A percentile compares a stretch with the other conserved stretches of the same genome.
Conservation (phyloP, 2,888 invertebrate species). For the Metallyticus violacea region DNA sequence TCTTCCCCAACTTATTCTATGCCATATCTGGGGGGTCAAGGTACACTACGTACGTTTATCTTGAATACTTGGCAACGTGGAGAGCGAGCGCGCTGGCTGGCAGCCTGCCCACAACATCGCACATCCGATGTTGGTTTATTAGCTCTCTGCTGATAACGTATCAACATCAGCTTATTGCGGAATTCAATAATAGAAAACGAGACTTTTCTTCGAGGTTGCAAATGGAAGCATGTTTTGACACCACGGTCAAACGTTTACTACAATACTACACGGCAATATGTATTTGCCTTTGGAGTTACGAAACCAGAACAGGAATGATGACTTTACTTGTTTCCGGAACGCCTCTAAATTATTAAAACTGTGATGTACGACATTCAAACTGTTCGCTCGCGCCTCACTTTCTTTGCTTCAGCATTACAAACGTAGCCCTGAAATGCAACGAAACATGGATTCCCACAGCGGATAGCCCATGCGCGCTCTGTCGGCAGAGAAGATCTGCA, state of each 20-base stretch:
- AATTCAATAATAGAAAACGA: not conserved
- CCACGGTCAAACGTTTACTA: too few species aligned
- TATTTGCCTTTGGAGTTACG: too few species aligned
- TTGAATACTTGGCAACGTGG: not conserved
- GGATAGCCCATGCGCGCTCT: not conserved
- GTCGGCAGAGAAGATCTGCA: too few species aligned
- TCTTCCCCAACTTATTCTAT: not conserved
- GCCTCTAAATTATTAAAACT: not conserved
- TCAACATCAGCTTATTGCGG: not conserved
- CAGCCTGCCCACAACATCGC: not conserved
- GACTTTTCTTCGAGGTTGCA: not conserved
- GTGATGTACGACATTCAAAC: not conserved
- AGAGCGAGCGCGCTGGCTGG: not conserved
- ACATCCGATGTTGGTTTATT: not conserved
- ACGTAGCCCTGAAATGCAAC: not conserved
- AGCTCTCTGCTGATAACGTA: not conserved
- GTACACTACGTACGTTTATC: not conserved
- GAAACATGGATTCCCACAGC: not conserved
- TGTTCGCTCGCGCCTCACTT: too few species aligned
- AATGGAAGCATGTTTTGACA: not conserved
- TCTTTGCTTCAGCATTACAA: too few species aligned
- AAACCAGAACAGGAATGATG: too few species aligned
- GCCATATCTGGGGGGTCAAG: too few species aligned
- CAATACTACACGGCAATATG: too few species aligned
- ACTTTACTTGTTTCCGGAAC: not conserved